Evolutionary conservation across 2,797 vertebrate species (phyloP), one percentile per base, ranked within the genome.

Genomic region (Notamacropus eugenii): DNA sequence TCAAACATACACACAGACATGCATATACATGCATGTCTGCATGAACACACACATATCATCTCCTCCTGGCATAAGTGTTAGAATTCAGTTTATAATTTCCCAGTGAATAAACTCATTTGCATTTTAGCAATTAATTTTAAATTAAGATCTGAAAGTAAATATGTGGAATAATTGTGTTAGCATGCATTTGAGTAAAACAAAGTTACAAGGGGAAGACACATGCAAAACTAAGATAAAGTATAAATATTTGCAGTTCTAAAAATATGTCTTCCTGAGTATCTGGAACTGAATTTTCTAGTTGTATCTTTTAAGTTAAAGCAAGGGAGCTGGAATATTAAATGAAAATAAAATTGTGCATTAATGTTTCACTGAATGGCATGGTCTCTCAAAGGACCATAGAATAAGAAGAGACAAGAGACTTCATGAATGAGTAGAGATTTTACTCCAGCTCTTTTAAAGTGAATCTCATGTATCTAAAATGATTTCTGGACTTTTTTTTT

Each of bases 131-230:
- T 14, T 62, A 62, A 62, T 74, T 40, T n/a, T 40, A 40, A 5
- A 40, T 74, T 40, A 74, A 74, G 16, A 74, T 19, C 67, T 74
- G 16, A 74, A 74, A 74, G n/a, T 40, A 8, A 74, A 9, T 24
- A 62, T 1, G 58, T 0, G 0, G 0, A 2, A 57, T 40, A 92
- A 0, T 91, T 22, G 0, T 55, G 91, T 55, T 91, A 13, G 91
- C 40, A 55, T 11, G 4, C 94, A 91, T 54, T 55, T 12, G 50
- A 94, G 55, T 31, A 40, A 92, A 96, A 62, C 56, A 67, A 40
- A 46, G 29, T 59, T 94, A 96, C 0, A 34, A 11, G 29, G 16
- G 28, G 0, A 97, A 82, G 59, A 29, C 5, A 95, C 82, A 59
- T 52, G 94, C 40, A 24, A 96, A 96, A 52, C 31, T 0, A 67